Evolutionary conservation across 2,797 vertebrate genomes (phyloP).

Genomic region (Petrocephalus schoutedeni): DNA sequence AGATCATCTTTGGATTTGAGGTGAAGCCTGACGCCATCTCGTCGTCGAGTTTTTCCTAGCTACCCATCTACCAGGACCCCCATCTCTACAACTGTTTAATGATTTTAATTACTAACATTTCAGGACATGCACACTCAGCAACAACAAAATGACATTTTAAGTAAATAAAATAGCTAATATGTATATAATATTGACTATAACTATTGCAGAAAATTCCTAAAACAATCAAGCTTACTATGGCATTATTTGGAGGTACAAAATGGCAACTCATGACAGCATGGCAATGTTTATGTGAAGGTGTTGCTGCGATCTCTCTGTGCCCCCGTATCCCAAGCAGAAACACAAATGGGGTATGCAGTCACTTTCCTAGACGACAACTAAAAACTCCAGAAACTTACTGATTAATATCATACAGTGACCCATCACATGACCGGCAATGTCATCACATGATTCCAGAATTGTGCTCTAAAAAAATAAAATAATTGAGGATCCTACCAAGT

Average conservation of each 20-base stretch:
- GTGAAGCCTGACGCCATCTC: conserved; percentile 28
- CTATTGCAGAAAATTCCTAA: conserved; percentile 72
- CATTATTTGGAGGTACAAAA: conserved; percentile 45
- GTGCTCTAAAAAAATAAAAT: not conserved
- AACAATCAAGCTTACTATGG: conserved; percentile 43
- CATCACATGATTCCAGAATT: not conserved
- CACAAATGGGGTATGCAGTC: conserved; percentile 30
- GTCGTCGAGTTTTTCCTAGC: conserved; percentile 23
- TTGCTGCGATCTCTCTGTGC: not conserved
- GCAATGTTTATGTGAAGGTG: conserved; percentile 54
- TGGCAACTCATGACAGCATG: conserved; percentile 52
- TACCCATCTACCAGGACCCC: conserved; percentile 26
- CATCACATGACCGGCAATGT: not conserved
- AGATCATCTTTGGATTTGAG: conserved; percentile 19
- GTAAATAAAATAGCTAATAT: conserved; percentile 46
- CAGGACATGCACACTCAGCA: conserved; percentile 49
- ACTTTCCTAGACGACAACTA: conserved; percentile 46
- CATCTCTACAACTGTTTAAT: conserved; percentile 17
- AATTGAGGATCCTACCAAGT: not conserved
- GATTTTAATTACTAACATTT: conserved; percentile 48
- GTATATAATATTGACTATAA: conserved; percentile 60
- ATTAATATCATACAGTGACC: not conserved
- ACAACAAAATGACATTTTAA: conserved; percentile 46
- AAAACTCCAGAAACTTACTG: conserved; percentile 23
- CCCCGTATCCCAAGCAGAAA: conserved; percentile 29